A percentile compares a stretch with the other conserved stretches of the same genome.
phyloP scores from a whole-genome alignment of 2,797 vertebrate genomes.

The Urosaurus nigricauda region DNA sequence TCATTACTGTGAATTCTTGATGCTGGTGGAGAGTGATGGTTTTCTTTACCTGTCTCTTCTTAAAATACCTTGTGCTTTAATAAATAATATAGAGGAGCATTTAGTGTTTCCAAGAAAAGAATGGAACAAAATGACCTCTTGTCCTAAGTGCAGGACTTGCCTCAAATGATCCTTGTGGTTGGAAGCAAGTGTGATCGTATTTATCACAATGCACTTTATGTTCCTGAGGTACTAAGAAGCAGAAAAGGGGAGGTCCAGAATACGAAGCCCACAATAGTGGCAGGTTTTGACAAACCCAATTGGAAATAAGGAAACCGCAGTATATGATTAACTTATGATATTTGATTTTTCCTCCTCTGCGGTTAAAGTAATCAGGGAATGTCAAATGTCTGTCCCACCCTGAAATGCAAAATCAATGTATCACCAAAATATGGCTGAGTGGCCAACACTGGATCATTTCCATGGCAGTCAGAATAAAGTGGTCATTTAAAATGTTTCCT shows the following conservation, averaged over 20 bases:
- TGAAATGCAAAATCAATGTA: background rate
- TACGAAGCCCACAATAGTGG: background rate
- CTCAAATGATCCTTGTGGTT: conserved; percentile 30
- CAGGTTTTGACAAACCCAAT: conserved; percentile 2
- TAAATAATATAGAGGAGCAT: conserved; percentile 47
- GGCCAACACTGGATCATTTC: background rate
- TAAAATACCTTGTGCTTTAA: conserved; percentile 55
- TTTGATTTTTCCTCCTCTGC: background rate
- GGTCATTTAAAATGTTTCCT: background rate
- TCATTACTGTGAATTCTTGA: conserved; percentile 44
- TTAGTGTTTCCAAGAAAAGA: conserved; percentile 54
- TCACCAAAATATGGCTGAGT: background rate
- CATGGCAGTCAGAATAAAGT: background rate
- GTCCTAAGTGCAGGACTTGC: conserved; percentile 37
- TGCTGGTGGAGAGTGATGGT: conserved; percentile 10
- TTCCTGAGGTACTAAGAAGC: conserved; percentile 17
- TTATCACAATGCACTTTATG: background rate
- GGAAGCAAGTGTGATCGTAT: conserved; percentile 45
- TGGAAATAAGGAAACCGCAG: conserved; percentile 10
- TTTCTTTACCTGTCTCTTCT: conserved; percentile 49
- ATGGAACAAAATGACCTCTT: conserved; percentile 35
- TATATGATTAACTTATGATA: conserved; percentile 5
- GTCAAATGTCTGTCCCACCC: background rate
- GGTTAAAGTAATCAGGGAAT: background rate
- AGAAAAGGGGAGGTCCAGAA: background rate